Conservation (phyloP, 2,888 invertebrate species). For the Polia nebulosa region DNA sequence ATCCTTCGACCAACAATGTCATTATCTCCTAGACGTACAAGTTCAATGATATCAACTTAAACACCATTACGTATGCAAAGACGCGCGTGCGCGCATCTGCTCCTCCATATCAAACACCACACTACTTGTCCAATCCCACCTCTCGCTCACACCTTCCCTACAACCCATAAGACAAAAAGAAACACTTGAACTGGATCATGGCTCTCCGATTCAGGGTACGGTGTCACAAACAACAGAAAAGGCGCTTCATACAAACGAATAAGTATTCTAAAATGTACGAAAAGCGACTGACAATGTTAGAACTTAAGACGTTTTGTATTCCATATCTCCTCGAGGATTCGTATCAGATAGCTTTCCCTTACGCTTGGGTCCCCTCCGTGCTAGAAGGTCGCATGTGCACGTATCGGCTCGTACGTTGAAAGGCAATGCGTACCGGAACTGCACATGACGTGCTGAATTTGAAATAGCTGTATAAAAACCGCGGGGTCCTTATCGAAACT, state of each 20-base stretch:
- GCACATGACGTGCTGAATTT: constrained; percentile 87
- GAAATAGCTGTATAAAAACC: constrained; percentile 91
- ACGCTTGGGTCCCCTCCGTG: constrained; percentile 77
- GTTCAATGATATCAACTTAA: constrained; percentile 86
- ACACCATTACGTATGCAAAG: constrained; percentile 83
- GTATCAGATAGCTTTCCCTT: constrained; percentile 91
- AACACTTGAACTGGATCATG: constrained; percentile 82
- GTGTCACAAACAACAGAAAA: constrained; percentile 91
- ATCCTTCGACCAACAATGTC: constrained; percentile 63
- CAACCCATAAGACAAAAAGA: constrained; percentile 65
- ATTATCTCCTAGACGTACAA: constrained; percentile 83
- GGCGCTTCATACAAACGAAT: constrained; percentile 74
- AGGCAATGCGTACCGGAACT: constrained; percentile 89
- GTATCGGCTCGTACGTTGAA: constrained; percentile 78
- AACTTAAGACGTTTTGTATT: constrained; percentile 82
- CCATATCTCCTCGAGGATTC: constrained; percentile 79
- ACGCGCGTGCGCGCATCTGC: constrained; percentile 77
- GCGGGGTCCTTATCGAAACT: constrained; percentile 86
- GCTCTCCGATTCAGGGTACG: constrained; percentile 85
- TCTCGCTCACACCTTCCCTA: constrained; percentile 73
- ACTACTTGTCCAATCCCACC: constrained; percentile 69
- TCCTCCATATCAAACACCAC: constrained; percentile 86
- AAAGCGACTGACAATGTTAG: constrained; percentile 67
- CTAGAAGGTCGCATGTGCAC: constrained; percentile 83
- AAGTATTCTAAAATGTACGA: constrained; percentile 78